Percentiles rank a stretch among this genome's conserved stretches.
phyloP scores from a whole-genome alignment of 2,888 invertebrate species.

The Odiellus spinosus region DNA sequence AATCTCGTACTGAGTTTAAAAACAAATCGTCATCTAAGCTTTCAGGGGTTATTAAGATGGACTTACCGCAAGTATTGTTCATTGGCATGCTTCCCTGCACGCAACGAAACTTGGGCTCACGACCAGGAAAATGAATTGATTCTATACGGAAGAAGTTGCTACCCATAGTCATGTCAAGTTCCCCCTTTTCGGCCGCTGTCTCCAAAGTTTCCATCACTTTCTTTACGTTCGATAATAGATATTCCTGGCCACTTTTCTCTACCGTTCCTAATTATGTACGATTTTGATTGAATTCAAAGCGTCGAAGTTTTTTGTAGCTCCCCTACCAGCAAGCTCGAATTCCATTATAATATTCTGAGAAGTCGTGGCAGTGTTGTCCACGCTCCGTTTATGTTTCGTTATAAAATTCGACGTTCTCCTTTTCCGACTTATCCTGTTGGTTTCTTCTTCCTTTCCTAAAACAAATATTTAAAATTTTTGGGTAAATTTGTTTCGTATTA shows the following conservation, averaged over 20 bases:
- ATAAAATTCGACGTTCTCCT: too few relatives aligned
- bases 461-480: neutral
- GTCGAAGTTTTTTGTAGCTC: too few relatives aligned
- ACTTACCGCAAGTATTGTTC: constrained; percentile 41
- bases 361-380: too few relatives aligned
- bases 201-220: constrained; percentile 23
- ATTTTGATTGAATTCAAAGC: neutral
- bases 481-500: too few relatives aligned
- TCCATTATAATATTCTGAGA: constrained; percentile 12
- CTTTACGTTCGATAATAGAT: constrained; percentile 20
- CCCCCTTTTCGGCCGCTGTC: constrained; percentile 27
- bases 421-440: constrained; percentile 13
- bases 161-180: constrained; percentile 25
- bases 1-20: neutral
- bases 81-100: constrained; percentile 38
- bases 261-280: neutral
- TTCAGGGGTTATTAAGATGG: neutral
- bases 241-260: constrained; percentile 15
- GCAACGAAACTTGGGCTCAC: constrained; percentile 31
- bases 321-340: constrained; percentile 11
- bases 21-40: neutral
- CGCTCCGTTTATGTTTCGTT: too few relatives aligned
- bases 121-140: constrained; percentile 22
- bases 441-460: constrained; percentile 20
- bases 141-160: constrained; percentile 24